Base-by-base conservation (phyloP, 2,888 invertebrate genomes). In the Anarsia innoxiella region DNA sequence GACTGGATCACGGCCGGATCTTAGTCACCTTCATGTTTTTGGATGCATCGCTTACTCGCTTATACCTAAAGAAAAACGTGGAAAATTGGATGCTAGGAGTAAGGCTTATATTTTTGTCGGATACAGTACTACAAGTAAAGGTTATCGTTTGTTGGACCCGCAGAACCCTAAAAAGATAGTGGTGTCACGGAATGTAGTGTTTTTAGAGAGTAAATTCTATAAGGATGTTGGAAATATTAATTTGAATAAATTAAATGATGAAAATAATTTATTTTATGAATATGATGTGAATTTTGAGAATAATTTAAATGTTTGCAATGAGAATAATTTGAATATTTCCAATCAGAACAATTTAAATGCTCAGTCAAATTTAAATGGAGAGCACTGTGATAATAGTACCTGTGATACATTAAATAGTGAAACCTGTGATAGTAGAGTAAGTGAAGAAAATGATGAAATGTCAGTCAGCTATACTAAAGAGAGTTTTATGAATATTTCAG, bases 21-120 rank as follows among this genome's bases (percentile, higher is more conserved):
- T 41, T 10, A 19, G 25, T n/a, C 36, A 40, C 15, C 23, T 40
- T n/a, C 29, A 23, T 13, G 37, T 40, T 1, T 40, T 37, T 31
- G 40, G 40, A 9, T 37, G 40, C 11, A 11, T 16, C 9, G 40
- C 28, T 3, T 26, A 29, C 2, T 12, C 27, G 10, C 12, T 30
- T 2, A n/a, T 31, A 1, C 31, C 31, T 1, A 10, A 25, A n/a
- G 2, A 4, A n/a, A 39, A 13, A 3, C 29, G 39, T 9, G 9
- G 12, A 1, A 39, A 39, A 11, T 31, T 26, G 8, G 29, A 39
- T 13, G 14, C 29, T 3, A 35, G 23, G 14, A 5, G 16, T 14
- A 31, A 31, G 23, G 4, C 12, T 2, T 31, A 6, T 13, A 39
- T 35, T 11, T 39, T 39, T 19, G 35, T 35, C n/a, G 39, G 39